Evolutionary conservation across 1,140 invertebrate genomes (phyloP).

Genomic region (Aphelinus atriplicis): DNA sequence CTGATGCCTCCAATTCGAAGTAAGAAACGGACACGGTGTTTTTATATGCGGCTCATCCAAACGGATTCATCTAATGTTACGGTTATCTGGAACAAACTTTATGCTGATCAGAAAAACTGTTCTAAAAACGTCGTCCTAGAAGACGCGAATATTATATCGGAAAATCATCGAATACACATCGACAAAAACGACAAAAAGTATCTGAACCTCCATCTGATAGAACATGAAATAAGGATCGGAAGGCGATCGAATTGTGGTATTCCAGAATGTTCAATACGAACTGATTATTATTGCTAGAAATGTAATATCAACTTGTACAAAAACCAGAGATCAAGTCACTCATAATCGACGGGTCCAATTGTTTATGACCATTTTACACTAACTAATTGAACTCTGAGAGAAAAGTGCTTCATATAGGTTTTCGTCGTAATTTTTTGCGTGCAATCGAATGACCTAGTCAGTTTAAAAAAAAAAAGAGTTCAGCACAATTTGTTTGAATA

Average conservation of each 20-base stretch:
- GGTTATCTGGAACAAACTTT: slow-evolving; percentile 22
- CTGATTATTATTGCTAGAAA: not conserved
- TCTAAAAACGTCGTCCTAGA: slow-evolving; percentile 20
- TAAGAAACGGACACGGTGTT: slow-evolving; percentile 2
- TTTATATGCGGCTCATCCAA: slow-evolving; percentile 25
- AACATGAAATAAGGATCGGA: not conserved
- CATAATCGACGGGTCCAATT: too few species aligned
- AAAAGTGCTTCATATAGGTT: too few species aligned
- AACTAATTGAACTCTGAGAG: too few species aligned
- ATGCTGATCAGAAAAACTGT: slow-evolving; percentile 11
- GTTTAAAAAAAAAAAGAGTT: too few species aligned
- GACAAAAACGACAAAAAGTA: not conserved
- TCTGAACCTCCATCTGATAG: not conserved
- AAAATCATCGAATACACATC: slow-evolving; percentile 2
- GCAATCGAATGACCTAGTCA: too few species aligned
- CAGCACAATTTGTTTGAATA: too few species aligned
- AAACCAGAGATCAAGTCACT: too few species aligned
- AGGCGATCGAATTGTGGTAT: not conserved
- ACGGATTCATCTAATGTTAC: slow-evolving; percentile 25
- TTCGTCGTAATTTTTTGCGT: too few species aligned
- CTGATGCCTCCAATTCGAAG: slow-evolving; percentile 22
- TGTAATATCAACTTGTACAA: too few species aligned
- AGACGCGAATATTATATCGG: slow-evolving; percentile 19
- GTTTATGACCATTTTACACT: too few species aligned
- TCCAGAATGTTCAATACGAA: slow-evolving; percentile 1